Evolutionary conservation across 2,888 invertebrate species (phyloP), one percentile per base, ranked within the genome.

Genomic region (Podabrus alpinus): DNA sequence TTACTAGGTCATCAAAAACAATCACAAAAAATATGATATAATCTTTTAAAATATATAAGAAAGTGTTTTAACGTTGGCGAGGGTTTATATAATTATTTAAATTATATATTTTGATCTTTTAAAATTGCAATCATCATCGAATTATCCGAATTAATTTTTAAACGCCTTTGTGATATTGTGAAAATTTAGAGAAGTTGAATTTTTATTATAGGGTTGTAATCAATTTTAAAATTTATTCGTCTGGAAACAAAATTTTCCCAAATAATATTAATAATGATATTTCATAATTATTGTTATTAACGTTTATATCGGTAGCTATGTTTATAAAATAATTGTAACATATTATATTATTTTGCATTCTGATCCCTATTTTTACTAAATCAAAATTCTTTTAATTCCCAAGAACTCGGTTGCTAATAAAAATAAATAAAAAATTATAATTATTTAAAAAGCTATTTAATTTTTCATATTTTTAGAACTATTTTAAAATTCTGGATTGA

Each of bases 101-200:
- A 85, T 85, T 85, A 85, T 85, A 85, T 81, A 84, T 83, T 83
- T 82, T 83, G 81, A 82, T 83, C 83, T 82, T 83, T 79, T 64
- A 75, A 79, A 80, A 81, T 79, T 78, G 25, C 68, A 73, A 76
- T 76, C 70, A 76, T 67, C 69, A 81, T 76, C 69, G 80, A 82
- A 84, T 84, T 82, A 83, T 85, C 81, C 78, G 83, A 82, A 84
- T 85, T 83, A 84, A 83, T 83, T 82, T 78, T 77, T 78, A 74
- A 81, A 80, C 80, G 80, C 78, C 76, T 76, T 77, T 79, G 80
- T 80, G 77, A 77, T 71, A 79, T 80, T 72, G 69, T 68, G 15
- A 64, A 74, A 59, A 67, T 17, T 62, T 69, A 64, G 70, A 62
- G 59, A 19, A 64, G 13, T 64, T 68, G 66, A 72, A 59, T 67